These are phyloP conservation scores for Chamaetylas fuelleborni DNA, from an alignment of 2,113 vertebrate genomes.

Conservation along the genomic window DNA sequence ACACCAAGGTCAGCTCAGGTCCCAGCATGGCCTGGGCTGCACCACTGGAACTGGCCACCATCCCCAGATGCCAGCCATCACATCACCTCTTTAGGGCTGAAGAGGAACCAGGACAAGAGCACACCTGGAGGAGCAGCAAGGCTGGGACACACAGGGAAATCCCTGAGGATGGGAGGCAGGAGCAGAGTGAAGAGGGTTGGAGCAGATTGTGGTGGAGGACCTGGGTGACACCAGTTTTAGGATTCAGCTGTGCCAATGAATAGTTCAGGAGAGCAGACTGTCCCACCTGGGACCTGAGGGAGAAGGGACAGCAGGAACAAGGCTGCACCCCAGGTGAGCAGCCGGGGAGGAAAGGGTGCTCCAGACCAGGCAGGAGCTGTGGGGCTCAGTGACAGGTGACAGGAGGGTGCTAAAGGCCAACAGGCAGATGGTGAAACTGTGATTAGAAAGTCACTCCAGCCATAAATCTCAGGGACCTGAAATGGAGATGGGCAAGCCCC, in stretches of 20 bases:
- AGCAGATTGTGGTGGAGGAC: neutral
- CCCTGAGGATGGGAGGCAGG: accelerated
- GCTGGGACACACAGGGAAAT: accelerated
- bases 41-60: neutral
- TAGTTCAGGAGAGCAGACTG: neutral
- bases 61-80: neutral
- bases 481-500: conserved; percentile 19
- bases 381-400: conserved; percentile 28
- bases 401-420: conserved; percentile 47
- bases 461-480: conserved; percentile 44
- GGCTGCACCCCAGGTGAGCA: accelerated
- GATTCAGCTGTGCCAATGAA: neutral
- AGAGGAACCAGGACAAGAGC: neutral
- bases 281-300: neutral
- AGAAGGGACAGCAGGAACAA: neutral
- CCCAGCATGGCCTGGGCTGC: neutral
- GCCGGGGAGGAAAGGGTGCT: conserved; percentile 23
- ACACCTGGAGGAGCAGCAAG: neutral
- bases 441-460: conserved; percentile 56
- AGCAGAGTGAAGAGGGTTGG: accelerated
- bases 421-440: conserved; percentile 49
- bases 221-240: neutral
- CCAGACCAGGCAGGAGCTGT: accelerated
- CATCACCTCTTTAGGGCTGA: neutral
- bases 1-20: accelerated